Evolutionary conservation across 2,113 vertebrate species (phyloP).

Genomic region (Larimichthys crocea): DNA sequence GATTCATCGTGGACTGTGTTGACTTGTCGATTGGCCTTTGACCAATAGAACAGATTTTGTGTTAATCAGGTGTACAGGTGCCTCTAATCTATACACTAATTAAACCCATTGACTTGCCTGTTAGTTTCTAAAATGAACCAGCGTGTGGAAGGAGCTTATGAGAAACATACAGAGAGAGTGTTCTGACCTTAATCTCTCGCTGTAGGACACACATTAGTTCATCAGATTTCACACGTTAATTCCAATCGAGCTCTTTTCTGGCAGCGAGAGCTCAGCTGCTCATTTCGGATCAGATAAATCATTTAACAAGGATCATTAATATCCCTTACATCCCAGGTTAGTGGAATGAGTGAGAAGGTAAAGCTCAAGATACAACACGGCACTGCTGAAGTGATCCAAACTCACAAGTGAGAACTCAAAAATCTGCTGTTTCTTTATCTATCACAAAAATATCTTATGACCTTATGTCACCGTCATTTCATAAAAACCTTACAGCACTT

Average conservation of each 20-base stretch:
- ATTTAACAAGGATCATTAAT: slow-evolving; percentile 18
- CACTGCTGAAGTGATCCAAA: background rate
- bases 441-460: background rate
- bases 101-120: slow-evolving; percentile 19
- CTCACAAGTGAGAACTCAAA: background rate
- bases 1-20: background rate
- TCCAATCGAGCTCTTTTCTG: slow-evolving; percentile 18
- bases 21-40: slow-evolving; percentile 37
- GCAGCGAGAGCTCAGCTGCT: slow-evolving; percentile 19
- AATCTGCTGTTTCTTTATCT: background rate
- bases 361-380: background rate
- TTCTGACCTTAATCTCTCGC: slow-evolving; percentile 37
- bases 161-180: slow-evolving; percentile 3
- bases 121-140: slow-evolving; percentile 5
- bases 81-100: slow-evolving; percentile 47
- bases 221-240: slow-evolving; percentile 33
- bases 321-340: slow-evolving; percentile 3
- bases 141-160: background rate
- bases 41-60: slow-evolving; percentile 24
- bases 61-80: slow-evolving; percentile 11
- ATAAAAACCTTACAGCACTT: background rate
- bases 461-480: background rate
- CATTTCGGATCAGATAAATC: slow-evolving; percentile 17
- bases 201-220: slow-evolving; percentile 35
- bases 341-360: background rate